Evolutionary conservation across 2,113 vertebrate genomes (phyloP), one percentile per base, ranked within the genome.

Genomic region (Halcyon senegalensis): DNA sequence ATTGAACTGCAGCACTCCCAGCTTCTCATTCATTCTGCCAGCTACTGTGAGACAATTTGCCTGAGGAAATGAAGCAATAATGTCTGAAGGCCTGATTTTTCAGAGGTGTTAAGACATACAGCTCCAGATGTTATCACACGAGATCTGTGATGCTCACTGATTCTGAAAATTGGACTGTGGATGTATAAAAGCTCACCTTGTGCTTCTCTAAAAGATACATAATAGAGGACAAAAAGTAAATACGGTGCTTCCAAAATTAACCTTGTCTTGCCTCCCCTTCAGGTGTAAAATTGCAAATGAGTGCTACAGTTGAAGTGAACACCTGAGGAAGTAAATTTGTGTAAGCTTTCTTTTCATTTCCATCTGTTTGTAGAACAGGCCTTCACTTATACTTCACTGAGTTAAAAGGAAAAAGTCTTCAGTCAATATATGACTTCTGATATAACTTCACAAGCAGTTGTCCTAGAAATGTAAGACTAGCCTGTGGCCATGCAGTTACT

Each of bases 21-120:
- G 0, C 55, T 77, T 69, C 76, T 94, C 67, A 94, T 94, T 96
- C 74, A 90, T 94, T 96, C 94, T 93, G 75, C 80, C 84, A 95
- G 82, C 56, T 83, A 85, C 55, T 58, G 37, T 75, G 90, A 93
- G 84, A 95, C 2, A 19, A 94, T 96, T 93, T 93, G 94, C 94
- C 87, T 90, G 82, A 68, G 75, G 85, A 96, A 97, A 96, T 92
- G 78, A 96, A 94, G 78, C 84, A 94, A 53, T 94, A 94, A 87
- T 39, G 7, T 83, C 75, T 95, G 67, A 95, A 93, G 85, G 63
- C 59, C 70, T 91, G 92, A 74, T 96, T 95, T 96, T 94, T 77
- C 70, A 85, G 68, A 88, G 59, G 46, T 90, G 70, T 85, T 80
- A 79, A 91, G 75, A 85, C 46, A 35, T 56, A 82, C 27, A 86